Evolutionary conservation across 2,888 invertebrate species (phyloP).

Genomic region (Mesochorus sp.): DNA sequence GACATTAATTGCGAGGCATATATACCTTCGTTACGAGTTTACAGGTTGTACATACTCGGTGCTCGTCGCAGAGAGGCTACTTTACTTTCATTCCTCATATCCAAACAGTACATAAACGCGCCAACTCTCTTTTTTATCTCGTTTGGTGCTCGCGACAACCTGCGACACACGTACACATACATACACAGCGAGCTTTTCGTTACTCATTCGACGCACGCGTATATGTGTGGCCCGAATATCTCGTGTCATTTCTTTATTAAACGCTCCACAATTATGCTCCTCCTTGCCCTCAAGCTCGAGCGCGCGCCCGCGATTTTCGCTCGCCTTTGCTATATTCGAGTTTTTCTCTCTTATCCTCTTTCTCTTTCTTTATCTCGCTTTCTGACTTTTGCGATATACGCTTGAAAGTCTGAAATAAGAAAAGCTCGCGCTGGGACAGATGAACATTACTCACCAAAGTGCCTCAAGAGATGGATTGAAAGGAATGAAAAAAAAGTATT

Average conservation of each 20-base stretch:
- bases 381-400: slow-evolving; percentile 5
- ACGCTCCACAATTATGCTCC: slow-evolving; percentile 70
- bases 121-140: slow-evolving; percentile 37
- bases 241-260: slow-evolving; percentile 77
- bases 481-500: slow-evolving; percentile 23
- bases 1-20: slow-evolving; percentile 65
- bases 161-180: slow-evolving; percentile 2
- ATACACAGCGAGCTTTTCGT: slow-evolving; percentile 32
- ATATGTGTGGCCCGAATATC: slow-evolving; percentile 73
- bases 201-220: slow-evolving; percentile 62
- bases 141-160: slow-evolving; percentile 31
- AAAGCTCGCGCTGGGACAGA: slow-evolving; percentile 7
- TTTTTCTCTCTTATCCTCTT: slow-evolving; percentile 15
- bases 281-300: too few relatives aligned
- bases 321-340: slow-evolving; percentile 39
- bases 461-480: slow-evolving; percentile 2
- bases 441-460: slow-evolving; percentile 35
- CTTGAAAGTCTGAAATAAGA: slow-evolving; percentile 9
- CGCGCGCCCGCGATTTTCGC: slow-evolving; percentile 11
- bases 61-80: slow-evolving; percentile 26
- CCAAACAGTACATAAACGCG: not conserved
- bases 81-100: slow-evolving; percentile 47
- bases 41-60: slow-evolving; percentile 2
- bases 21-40: slow-evolving; percentile 53
- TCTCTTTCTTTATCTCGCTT: slow-evolving; percentile 18